Evolutionary conservation across 2,797 vertebrate genomes (phyloP).

Genomic region (Orestias chungarensis): DNA sequence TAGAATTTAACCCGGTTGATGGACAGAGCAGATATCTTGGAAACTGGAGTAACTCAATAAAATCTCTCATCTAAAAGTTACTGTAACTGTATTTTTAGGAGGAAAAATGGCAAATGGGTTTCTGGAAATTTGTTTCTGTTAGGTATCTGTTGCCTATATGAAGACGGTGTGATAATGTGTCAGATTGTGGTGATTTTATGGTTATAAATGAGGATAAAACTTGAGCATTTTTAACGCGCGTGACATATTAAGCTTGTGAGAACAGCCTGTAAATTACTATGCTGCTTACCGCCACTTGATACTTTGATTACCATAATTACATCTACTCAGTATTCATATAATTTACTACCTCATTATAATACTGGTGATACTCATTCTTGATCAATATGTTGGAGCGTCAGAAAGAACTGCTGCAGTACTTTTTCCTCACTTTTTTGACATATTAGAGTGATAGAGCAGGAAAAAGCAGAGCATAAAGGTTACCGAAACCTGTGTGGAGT

Average conservation of each 20-base stretch:
- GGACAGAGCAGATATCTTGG: neutral
- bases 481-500: no score
- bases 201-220: neutral
- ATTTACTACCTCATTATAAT: neutral
- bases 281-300: neutral
- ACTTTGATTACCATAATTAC: neutral
- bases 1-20: neutral
- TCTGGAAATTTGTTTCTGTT: neutral
- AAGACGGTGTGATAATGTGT: neutral
- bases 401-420: neutral
- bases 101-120: neutral
- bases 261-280: neutral
- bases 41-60: neutral
- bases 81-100: neutral
- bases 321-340: neutral
- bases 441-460: no score
- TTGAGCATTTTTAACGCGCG: neutral
- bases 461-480: no score
- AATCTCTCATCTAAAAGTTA: neutral
- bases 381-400: neutral
- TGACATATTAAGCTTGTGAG: neutral
- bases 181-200: neutral
- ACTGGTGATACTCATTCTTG: neutral
- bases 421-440: no score
- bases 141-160: neutral